Conservation (phyloP, 2,113 vertebrate species). For the Aramus guarauna region DNA sequence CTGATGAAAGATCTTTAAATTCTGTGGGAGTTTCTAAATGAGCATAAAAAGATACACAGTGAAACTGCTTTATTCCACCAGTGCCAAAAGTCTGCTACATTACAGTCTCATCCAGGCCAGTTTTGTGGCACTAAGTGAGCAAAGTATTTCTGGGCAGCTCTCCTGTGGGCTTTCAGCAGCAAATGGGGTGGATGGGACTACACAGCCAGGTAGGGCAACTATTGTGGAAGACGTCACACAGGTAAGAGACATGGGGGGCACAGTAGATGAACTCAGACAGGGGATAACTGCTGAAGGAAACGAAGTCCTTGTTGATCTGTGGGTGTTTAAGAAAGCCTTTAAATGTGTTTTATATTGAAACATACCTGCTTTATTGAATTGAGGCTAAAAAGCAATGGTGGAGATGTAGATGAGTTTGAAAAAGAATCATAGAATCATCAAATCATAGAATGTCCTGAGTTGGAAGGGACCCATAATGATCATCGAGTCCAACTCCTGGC, state of each 20-base stretch:
- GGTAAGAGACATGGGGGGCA: background rate
- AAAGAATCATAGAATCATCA: no score
- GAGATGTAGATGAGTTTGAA: background rate
- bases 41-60: background rate
- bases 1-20: background rate
- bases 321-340: background rate
- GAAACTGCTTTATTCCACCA: background rate
- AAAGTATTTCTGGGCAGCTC: background rate
- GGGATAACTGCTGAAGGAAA: background rate
- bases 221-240: accelerated
- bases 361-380: background rate
- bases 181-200: background rate
- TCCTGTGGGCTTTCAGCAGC: background rate
- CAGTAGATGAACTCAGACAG: background rate
- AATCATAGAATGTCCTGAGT: no score
- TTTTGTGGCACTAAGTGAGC: background rate
- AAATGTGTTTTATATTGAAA: background rate
- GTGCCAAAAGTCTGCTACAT: background rate
- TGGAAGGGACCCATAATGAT: no score
- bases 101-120: background rate
- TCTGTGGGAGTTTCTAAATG: background rate
- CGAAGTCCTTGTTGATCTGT: background rate
- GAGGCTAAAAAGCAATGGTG: background rate
- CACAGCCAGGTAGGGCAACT: background rate
- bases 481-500: no score